phyloP scores from a whole-genome alignment of 2,888 invertebrate genomes.

The Nebria brevicollis region DNA sequence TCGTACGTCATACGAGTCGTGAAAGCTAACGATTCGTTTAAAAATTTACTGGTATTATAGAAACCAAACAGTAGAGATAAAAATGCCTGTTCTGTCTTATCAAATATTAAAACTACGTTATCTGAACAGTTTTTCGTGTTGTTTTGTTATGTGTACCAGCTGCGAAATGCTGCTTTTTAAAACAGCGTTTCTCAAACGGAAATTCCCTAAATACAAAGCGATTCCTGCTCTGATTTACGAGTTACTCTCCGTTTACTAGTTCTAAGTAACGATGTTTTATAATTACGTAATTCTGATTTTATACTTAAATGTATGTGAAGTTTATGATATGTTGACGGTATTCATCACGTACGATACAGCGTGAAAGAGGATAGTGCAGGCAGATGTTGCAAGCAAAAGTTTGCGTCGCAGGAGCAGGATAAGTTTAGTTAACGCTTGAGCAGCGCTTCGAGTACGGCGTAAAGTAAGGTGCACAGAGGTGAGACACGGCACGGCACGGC shows the following conservation, averaged over 20 bases:
- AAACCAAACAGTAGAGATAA: slow-evolving; percentile 24
- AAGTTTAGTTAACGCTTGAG: not conserved
- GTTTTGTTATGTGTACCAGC: slow-evolving; percentile 1
- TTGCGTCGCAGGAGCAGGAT: not conserved
- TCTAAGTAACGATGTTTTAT: no score
- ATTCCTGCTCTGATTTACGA: no score
- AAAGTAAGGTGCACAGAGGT: not conserved
- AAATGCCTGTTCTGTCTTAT: slow-evolving; percentile 29
- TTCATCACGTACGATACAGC: not conserved
- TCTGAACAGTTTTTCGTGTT: not conserved
- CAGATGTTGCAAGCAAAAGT: not conserved
- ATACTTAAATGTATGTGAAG: not conserved
- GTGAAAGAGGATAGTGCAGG: not conserved
- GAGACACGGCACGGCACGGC: not conserved
- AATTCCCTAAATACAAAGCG: not conserved
- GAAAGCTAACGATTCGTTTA: slow-evolving; percentile 35
- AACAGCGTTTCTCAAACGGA: not conserved
- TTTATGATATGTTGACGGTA: not conserved
- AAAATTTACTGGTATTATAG: slow-evolving; percentile 34
- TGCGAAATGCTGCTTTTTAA: not conserved
- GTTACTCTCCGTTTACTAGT: no score
- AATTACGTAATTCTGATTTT: no score
- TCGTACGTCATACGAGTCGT: slow-evolving; percentile 9
- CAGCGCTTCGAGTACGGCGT: not conserved
- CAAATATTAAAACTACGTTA: slow-evolving; percentile 31